Conservation (phyloP, 2,113 vertebrate genomes). For the Ceuthmochares aereus region DNA sequence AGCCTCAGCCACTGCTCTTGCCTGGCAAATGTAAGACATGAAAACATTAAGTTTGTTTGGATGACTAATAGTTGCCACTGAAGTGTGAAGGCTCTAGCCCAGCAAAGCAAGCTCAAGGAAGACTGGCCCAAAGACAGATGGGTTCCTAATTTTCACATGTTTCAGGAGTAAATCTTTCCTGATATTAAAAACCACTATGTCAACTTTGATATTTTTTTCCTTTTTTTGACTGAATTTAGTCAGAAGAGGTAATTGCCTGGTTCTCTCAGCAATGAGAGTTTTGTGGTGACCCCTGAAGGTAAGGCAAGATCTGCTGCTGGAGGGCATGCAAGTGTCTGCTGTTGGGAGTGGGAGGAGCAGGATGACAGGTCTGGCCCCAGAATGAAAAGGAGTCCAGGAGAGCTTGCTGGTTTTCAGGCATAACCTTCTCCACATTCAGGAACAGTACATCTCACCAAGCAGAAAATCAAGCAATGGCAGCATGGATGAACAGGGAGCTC, state of each 20-base stretch:
- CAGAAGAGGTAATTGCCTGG: neutral
- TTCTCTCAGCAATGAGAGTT: neutral
- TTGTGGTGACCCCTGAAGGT: neutral
- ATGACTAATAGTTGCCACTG: neutral
- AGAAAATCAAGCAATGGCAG: neutral
- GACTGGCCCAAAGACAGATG: neutral
- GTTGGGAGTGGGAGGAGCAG: neutral
- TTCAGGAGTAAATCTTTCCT: neutral
- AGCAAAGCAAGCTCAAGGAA: neutral
- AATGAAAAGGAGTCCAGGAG: neutral
- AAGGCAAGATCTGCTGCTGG: neutral
- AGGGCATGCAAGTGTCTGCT: neutral
- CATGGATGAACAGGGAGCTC: neutral
- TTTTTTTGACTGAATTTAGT: neutral
- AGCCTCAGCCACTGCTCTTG: neutral
- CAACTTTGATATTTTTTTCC: neutral
- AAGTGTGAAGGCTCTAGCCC: neutral
- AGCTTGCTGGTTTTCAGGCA: neutral
- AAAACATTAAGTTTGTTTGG: neutral
- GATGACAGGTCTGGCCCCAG: neutral
- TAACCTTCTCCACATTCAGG: neutral
- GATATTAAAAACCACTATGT: neutral
- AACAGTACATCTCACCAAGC: neutral
- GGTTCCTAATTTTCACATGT: accelerated
- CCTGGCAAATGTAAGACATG: neutral